These are phyloP conservation scores for Blastomussa wellsi DNA, from an alignment of 92 coral and sea anemone genomes.

Conservation along the genomic window DNA sequence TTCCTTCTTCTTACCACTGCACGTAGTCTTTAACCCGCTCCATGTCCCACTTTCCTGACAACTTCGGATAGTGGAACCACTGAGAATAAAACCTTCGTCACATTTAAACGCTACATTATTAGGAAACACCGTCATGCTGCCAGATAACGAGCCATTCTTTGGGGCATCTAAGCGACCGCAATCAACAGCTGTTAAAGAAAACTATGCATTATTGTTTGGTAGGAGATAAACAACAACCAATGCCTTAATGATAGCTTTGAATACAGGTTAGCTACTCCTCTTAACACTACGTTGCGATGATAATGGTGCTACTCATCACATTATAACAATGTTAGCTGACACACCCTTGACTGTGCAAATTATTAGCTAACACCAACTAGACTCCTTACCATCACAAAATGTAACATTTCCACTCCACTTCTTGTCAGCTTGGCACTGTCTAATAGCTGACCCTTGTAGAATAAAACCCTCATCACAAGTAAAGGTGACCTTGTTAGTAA, in stretches of 20 bases:
- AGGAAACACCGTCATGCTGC: slow-evolving; percentile 32
- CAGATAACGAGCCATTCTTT: slow-evolving; percentile 32
- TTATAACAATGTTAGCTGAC: not conserved
- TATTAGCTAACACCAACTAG: not conserved
- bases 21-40: slow-evolving; percentile 33
- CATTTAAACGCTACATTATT: slow-evolving; percentile 30
- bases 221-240: not conserved
- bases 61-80: slow-evolving; percentile 31
- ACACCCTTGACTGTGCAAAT: not conserved
- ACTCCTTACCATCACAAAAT: slow-evolving; percentile 42
- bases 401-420: slow-evolving; percentile 47
- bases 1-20: too few relatives aligned
- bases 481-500: slow-evolving; percentile 44
- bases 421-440: slow-evolving; percentile 48
- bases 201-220: not conserved
- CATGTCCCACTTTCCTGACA: slow-evolving; percentile 45
- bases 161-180: slow-evolving; percentile 60
- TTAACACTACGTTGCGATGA: too few relatives aligned
- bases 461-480: slow-evolving; percentile 62
- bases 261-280: not conserved
- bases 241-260: not conserved
- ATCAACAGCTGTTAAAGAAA: slow-evolving; percentile 54
- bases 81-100: slow-evolving; percentile 24
- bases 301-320: not conserved
- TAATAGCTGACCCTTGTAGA: slow-evolving; percentile 32